phyloP scores from a whole-genome alignment of 2,113 vertebrate genomes.

The Ia io region DNA sequence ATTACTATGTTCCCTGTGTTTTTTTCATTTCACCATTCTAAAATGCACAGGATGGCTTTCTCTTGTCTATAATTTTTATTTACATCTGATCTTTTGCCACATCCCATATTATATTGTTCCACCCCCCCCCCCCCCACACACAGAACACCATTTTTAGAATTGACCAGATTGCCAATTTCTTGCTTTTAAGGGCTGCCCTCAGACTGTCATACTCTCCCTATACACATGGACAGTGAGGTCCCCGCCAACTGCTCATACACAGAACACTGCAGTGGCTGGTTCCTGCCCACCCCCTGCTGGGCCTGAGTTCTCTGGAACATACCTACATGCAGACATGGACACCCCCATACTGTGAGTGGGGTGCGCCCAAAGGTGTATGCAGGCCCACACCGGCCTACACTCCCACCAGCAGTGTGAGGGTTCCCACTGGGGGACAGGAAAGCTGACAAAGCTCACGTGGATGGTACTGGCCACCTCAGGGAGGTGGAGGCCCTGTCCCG shows the following conservation, averaged over 20 bases:
- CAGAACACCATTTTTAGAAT: constrained; percentile 26
- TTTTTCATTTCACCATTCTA: not conserved
- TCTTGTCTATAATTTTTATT: not conserved
- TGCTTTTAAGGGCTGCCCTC: not conserved
- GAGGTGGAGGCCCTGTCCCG: not conserved
- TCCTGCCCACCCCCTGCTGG: not conserved
- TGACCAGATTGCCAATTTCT: not conserved
- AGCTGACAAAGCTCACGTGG: not conserved
- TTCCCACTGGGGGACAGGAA: not conserved
- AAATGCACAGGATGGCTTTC: not conserved
- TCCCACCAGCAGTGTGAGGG: not conserved
- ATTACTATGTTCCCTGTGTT: not conserved
- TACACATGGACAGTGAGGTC: not conserved
- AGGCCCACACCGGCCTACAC: not conserved
- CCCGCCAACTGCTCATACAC: not conserved
- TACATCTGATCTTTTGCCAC: not conserved
- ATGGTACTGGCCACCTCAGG: not conserved
- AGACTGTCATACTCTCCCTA: not conserved
- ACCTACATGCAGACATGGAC: not conserved
- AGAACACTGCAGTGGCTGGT: not conserved
- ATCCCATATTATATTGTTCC: not conserved
- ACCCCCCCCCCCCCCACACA: too few relatives aligned
- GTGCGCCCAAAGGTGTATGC: not conserved
- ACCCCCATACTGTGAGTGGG: too few relatives aligned
- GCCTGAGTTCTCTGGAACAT: not conserved